Conservation (phyloP, 1,140 invertebrate genomes). For the Conus ventricosus region DNA sequence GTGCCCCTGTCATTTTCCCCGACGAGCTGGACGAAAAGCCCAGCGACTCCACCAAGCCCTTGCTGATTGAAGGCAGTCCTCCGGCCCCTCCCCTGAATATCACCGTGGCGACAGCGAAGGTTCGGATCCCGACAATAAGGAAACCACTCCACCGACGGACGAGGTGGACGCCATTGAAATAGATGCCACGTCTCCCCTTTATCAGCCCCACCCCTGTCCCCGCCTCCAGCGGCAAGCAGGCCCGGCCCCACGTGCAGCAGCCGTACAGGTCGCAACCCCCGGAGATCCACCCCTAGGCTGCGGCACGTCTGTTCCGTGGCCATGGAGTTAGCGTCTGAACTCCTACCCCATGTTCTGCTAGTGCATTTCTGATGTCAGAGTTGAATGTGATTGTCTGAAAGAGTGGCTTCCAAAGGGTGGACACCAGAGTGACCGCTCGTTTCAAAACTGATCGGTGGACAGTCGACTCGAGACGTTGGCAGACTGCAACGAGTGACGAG, state of each 20-base stretch:
- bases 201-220: slow-evolving; percentile 88
- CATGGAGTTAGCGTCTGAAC: no score
- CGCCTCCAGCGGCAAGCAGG: slow-evolving; percentile 74
- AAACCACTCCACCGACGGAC: slow-evolving; percentile 60
- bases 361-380: no score
- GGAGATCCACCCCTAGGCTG: slow-evolving; percentile 66
- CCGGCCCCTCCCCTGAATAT: slow-evolving; percentile 88
- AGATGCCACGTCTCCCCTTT: slow-evolving; percentile 77
- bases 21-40: slow-evolving; percentile 95
- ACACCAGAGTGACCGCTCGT: no score
- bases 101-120: slow-evolving; percentile 76
- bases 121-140: slow-evolving; percentile 73
- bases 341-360: no score
- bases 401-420: no score
- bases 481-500: no score
- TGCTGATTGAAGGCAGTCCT: slow-evolving; percentile 94
- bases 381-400: neutral
- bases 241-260: slow-evolving; percentile 65
- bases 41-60: slow-evolving; percentile 88
- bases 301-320: neutral
- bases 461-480: no score
- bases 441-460: no score
- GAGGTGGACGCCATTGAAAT: slow-evolving; percentile 70
- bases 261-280: slow-evolving; percentile 63
- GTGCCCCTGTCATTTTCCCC: slow-evolving; percentile 93